These are phyloP conservation scores for Ennomos erosarius DNA, from an alignment of 2,888 invertebrate species.

Conservation along the genomic window DNA sequence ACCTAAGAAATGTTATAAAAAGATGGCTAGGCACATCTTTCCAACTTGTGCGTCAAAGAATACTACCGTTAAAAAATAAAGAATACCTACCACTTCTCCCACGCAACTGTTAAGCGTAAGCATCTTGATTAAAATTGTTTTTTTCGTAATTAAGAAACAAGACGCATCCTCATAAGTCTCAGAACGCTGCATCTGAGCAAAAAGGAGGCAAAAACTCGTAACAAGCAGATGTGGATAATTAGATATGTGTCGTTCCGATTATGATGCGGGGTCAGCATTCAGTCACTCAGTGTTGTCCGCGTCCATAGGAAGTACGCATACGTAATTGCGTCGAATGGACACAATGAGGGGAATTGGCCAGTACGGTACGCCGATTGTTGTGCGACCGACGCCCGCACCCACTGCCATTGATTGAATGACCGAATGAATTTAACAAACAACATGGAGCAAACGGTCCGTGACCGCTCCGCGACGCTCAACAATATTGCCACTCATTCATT, in stretches of 20 bases:
- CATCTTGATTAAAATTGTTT: slow-evolving; percentile 53
- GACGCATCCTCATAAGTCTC: slow-evolving; percentile 62
- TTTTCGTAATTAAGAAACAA: slow-evolving; percentile 51
- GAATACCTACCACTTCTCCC: slow-evolving; percentile 33
- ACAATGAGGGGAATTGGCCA: slow-evolving; percentile 84
- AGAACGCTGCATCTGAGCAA: slow-evolving; percentile 40
- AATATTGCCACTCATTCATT: slow-evolving; percentile 38
- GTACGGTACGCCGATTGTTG: slow-evolving; percentile 79
- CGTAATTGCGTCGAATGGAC: slow-evolving; percentile 80
- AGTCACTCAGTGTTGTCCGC: slow-evolving; percentile 16
- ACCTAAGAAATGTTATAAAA: neutral
- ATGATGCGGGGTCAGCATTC: slow-evolving; percentile 58
- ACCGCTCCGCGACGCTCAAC: slow-evolving; percentile 46
- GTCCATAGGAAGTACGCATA: slow-evolving; percentile 76
- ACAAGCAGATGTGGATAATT: slow-evolving; percentile 69
- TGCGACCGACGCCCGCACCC: slow-evolving; percentile 83
- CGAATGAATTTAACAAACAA: slow-evolving; percentile 77
- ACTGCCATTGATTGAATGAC: slow-evolving; percentile 80
- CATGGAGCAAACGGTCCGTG: slow-evolving; percentile 66
- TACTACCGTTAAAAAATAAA: slow-evolving; percentile 29
- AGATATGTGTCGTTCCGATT: slow-evolving; percentile 48
- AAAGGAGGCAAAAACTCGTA: slow-evolving; percentile 54
- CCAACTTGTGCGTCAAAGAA: slow-evolving; percentile 15
- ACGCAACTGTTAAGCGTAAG: slow-evolving; percentile 44
- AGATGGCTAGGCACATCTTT: neutral